Evolutionary conservation across 2,888 invertebrate genomes (phyloP), one percentile per base, ranked within the genome.

Genomic region (Drosophila lutescens): DNA sequence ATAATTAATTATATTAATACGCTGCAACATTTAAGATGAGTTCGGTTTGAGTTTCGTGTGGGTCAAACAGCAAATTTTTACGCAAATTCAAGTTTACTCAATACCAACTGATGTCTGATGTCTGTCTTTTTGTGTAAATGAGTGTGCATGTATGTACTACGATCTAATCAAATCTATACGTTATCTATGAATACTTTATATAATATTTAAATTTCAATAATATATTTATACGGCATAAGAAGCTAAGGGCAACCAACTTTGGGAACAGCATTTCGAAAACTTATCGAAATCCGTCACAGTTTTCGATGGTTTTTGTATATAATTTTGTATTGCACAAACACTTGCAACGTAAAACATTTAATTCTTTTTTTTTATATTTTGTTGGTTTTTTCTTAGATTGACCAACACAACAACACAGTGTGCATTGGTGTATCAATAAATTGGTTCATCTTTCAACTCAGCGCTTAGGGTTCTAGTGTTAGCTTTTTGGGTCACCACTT

Each of bases 231-330:
- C 74, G 69, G 75, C 60, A 65, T 86, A 83, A 86, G 80, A 86
- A 88, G 88, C 87, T 82, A 73, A 79, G 75, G 44, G 60, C 61
- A 78, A 80, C 57, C 67, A 85, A 79, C 77, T 74, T 73, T 60
- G 26, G 68, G 75, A 84, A 74, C 68, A 66, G 67, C 77, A 69
- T 46, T 73, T 80, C 34, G 58, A 51, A 51, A 50, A 47, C 34
- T 7, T 43, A 30, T 46, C 53, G 34, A 40, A 34, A 20, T 53
- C 20, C 23, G 13, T 53, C 26, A 50, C 13, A n/a, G 12, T 32
- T 32, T n/a, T 46, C 23, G 36, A 5, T 65, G 17, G n/a, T 34
- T 43, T 40, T 40, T 6, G n/a, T 15, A 32, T 65, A 46, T 65
- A 38, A 54, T 30, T 51, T 44, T n/a, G 44, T 38, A 23, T 32